phyloP scores from a whole-genome alignment of 2,888 invertebrate genomes.

The Arge pagana region DNA sequence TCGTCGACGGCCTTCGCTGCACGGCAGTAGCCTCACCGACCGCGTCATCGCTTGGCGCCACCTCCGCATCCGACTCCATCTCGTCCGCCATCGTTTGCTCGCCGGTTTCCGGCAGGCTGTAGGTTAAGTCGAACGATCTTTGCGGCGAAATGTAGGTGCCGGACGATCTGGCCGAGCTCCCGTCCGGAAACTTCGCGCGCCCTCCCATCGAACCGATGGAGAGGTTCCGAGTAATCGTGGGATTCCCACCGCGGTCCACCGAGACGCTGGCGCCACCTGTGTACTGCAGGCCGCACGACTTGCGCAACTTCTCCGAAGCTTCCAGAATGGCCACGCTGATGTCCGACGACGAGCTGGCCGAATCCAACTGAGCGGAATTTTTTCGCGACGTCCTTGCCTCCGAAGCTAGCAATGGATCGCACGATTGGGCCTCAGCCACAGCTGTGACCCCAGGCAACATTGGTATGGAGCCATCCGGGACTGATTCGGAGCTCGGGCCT shows the following conservation, averaged over 20 bases:
- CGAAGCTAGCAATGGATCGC: slow-evolving; percentile 29
- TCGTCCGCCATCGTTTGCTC: slow-evolving; percentile 15
- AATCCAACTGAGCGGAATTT: slow-evolving; percentile 71
- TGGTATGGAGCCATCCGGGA: slow-evolving; percentile 35
- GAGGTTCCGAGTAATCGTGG: slow-evolving; percentile 42
- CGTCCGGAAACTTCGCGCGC: slow-evolving; percentile 50
- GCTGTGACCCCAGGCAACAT: slow-evolving; percentile 37
- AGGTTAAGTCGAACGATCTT: slow-evolving; percentile 60
- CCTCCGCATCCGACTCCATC: neutral
- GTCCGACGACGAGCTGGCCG: slow-evolving; percentile 77
- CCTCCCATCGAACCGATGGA: slow-evolving; percentile 54
- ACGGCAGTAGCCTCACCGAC: neutral
- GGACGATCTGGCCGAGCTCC: slow-evolving; percentile 58
- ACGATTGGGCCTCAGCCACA: slow-evolving; percentile 17
- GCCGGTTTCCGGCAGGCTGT: slow-evolving; percentile 34
- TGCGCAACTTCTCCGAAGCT: slow-evolving; percentile 65
- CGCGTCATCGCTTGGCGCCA: slow-evolving; percentile 7
- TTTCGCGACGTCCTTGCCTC: slow-evolving; percentile 61
- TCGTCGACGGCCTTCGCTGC: slow-evolving; percentile 46
- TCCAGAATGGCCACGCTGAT: slow-evolving; percentile 65
- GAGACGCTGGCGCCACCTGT: slow-evolving; percentile 61
- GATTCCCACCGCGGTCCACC: slow-evolving; percentile 47
- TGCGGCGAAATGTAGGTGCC: slow-evolving; percentile 55
- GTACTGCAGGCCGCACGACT: slow-evolving; percentile 68
- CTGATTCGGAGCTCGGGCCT: slow-evolving; percentile 41